phyloP scores from a whole-genome alignment of 1,140 invertebrate genomes.

The Bombus breviceps region DNA sequence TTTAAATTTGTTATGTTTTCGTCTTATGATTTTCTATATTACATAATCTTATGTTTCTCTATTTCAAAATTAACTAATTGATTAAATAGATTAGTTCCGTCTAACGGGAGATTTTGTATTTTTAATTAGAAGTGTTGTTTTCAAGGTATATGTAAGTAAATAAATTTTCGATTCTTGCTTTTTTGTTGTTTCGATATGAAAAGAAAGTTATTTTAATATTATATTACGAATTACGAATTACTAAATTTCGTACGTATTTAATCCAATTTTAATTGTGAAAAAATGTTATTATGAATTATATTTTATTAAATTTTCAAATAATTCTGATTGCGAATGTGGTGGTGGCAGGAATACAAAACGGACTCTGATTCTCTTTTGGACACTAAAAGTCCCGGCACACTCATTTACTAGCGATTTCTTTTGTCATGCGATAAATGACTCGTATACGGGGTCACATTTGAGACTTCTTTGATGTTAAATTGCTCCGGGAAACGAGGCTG shows the following conservation, averaged over 20 bases:
- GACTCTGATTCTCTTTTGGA: neutral
- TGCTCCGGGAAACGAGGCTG: conserved; percentile 47
- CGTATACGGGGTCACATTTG: neutral
- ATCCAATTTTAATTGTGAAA: too few species aligned
- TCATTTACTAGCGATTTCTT: neutral
- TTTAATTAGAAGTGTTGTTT: too few species aligned
- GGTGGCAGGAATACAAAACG: neutral
- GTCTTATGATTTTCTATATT: too few species aligned
- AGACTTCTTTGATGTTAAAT: conserved; percentile 56
- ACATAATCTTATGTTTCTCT: too few species aligned
- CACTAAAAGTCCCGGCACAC: neutral
- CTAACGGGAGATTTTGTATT: too few species aligned
- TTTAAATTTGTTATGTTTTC: too few species aligned
- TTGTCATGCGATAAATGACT: conserved; percentile 22
- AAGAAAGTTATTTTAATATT: neutral
- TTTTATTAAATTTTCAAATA: neutral
- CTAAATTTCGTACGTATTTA: too few species aligned
- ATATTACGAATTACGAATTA: neutral
- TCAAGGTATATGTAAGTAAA: too few species aligned
- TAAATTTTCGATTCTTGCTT: too few species aligned
- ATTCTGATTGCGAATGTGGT: neutral
- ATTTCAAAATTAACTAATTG: too few species aligned
- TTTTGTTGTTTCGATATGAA: too few species aligned
- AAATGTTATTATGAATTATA: neutral
- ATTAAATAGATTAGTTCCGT: too few species aligned